phyloP scores from a whole-genome alignment of 2,888 invertebrate species.

The Apodemia mormo region DNA sequence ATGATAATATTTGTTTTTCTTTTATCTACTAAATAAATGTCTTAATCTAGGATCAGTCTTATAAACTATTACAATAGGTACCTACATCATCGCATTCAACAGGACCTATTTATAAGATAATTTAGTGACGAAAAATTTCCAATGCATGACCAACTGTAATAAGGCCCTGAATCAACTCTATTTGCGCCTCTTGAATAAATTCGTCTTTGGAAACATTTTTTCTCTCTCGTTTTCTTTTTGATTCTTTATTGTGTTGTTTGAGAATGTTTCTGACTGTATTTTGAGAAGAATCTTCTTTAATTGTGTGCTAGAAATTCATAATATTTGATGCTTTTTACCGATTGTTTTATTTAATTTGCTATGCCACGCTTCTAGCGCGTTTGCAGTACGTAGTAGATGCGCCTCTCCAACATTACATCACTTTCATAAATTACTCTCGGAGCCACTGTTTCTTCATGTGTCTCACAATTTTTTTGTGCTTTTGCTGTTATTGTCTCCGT shows the following conservation, averaged over 20 bases:
- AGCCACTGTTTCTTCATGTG: too few relatives aligned
- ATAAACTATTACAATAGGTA: neutral
- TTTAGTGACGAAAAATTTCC: neutral
- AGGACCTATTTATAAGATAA: neutral
- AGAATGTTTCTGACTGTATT: slow-evolving; percentile 7
- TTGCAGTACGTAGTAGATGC: too few relatives aligned
- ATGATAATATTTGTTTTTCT: slow-evolving; percentile 3
- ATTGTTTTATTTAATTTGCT: too few relatives aligned
- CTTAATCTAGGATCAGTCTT: neutral
- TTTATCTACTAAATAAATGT: neutral
- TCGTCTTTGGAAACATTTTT: neutral
- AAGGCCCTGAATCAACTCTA: neutral
- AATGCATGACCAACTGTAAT: slow-evolving; percentile 1
- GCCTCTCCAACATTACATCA: too few relatives aligned
- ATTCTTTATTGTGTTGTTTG: neutral
- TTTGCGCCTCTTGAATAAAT: slow-evolving; percentile 8
- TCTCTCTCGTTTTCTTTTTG: neutral
- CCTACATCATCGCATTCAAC: neutral
- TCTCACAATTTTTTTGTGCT: too few relatives aligned
- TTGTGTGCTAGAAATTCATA: too few relatives aligned
- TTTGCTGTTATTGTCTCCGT: too few relatives aligned
- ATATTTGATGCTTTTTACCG: too few relatives aligned
- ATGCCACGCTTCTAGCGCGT: too few relatives aligned
- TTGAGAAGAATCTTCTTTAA: slow-evolving; percentile 7
- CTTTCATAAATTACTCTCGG: too few relatives aligned